Base-by-base conservation (phyloP, 1,140 invertebrate species). In the Tetraneura akinire region DNA sequence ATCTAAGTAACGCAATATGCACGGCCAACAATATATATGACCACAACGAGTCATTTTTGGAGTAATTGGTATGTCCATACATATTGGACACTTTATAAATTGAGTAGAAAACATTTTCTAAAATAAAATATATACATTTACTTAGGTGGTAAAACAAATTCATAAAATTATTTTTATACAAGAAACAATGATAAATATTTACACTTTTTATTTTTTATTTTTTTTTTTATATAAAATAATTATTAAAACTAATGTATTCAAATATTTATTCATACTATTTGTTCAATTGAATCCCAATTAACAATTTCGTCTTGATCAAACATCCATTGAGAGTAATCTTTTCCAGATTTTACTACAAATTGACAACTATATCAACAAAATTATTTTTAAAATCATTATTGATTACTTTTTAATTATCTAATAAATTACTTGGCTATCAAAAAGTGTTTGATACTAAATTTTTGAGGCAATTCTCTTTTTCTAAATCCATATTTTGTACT, bases 1-100 rank as follows among this genome's bases (percentile, higher is more conserved):
- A 21, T 93, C 89, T 80, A 97, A 87, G 86, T 98, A 98, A 85
- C 98, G 96, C 26, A 98, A 88, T 83, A 98, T 91, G 85, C 97
- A 99, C 1, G 95, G 89, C 94, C 95, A 98, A 86, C 97, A 99
- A 85, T 94, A 98, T 80, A 96, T 91, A 86, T 98, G 97, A 29
- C 96, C 96, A 87, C 97, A 99, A 47, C 91, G 89, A 0, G 96
- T 97, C 84, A 98, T 95, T 87, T 97, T 95, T 4, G 92, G 95
- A 82, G 94, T 93, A 76, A 91, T 87, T 32, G 95, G 95, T 64
- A 89, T 86, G 84, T 91, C 91, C 60, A 98, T 87, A 87, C 96
- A 98, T 84, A 98, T 98, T 0, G 96, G 96, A 86, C 96, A 98
- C 64, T 91, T 91, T 29, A 93, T 88, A 80, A 88, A 87, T 81